Evolutionary conservation across 1,140 invertebrate genomes (phyloP).

Genomic region (Lepidostoma basale): DNA sequence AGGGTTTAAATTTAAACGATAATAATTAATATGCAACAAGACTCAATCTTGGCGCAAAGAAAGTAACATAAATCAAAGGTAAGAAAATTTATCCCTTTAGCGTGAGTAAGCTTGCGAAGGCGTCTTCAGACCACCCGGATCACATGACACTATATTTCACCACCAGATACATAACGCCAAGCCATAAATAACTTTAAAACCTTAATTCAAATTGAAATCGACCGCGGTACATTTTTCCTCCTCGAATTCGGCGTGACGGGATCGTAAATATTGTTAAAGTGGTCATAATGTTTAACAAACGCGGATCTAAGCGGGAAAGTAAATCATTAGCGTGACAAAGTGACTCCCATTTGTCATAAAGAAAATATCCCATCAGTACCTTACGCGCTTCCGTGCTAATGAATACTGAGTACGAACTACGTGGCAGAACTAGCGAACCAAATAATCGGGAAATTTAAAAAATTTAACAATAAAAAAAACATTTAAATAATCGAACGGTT

Average conservation of each 20-base stretch:
- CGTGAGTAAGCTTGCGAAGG: too few species aligned
- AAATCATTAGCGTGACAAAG: constrained; percentile 46
- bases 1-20: too few species aligned
- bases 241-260: constrained; percentile 7
- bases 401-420: constrained; percentile 46
- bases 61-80: too few species aligned
- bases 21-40: too few species aligned
- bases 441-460: too few species aligned
- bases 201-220: constrained; percentile 27
- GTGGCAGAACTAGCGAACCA: constrained; percentile 41
- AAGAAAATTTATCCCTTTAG: too few species aligned
- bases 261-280: constrained; percentile 31
- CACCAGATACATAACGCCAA: background rate
- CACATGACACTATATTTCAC: constrained; percentile 7
- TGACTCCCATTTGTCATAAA: constrained; percentile 43
- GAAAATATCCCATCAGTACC: constrained; percentile 34
- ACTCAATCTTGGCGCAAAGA: too few species aligned
- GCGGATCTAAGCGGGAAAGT: constrained; percentile 45
- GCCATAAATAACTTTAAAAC: constrained; percentile 20
- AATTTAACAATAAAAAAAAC: too few species aligned
- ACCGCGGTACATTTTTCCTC: constrained; percentile 6
- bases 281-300: constrained; percentile 45
- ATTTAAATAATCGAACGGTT: too few species aligned
- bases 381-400: constrained; percentile 30
- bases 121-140: constrained; percentile 9